A percentile compares a stretch with the other conserved stretches of the same genome.
phyloP scores from a whole-genome alignment of 2,113 vertebrate genomes.

The Rhodinocichla rosea region DNA sequence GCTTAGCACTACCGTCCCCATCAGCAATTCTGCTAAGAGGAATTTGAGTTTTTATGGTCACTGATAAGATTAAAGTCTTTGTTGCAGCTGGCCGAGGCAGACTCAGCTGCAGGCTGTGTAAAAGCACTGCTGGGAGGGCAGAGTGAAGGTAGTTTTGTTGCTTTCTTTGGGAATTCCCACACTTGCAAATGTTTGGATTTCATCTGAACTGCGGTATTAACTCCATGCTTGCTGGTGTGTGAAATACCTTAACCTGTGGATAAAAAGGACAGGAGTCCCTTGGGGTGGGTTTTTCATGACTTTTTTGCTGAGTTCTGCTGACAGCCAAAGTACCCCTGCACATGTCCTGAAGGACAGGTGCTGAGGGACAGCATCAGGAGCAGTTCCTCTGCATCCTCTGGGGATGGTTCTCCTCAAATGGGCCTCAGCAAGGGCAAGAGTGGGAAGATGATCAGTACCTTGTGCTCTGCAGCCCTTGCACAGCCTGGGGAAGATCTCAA shows the following conservation, averaged over 20 bases:
- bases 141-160: slow-evolving; percentile 16
- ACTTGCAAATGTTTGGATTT: slow-evolving; percentile 60
- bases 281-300: accelerated
- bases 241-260: not conserved
- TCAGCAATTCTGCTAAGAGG: slow-evolving; percentile 59
- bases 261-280: not conserved
- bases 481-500: not conserved
- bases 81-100: slow-evolving; percentile 14
- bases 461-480: not conserved
- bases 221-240: not conserved
- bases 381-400: not conserved
- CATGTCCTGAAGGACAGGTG: not conserved
- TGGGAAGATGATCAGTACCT: not conserved
- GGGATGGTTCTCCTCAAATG: not conserved
- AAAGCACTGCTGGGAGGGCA: not conserved
- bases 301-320: not conserved
- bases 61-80: slow-evolving; percentile 68
- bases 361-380: accelerated
- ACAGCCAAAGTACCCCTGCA: not conserved
- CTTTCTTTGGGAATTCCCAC: slow-evolving; percentile 53
- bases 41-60: slow-evolving; percentile 62
- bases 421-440: not conserved
- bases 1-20: slow-evolving; percentile 59
- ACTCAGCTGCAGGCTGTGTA: not conserved
- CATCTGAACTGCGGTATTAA: not conserved